phyloP scores from a whole-genome alignment of 2,888 invertebrate genomes.

The Cremastinae sp. region DNA sequence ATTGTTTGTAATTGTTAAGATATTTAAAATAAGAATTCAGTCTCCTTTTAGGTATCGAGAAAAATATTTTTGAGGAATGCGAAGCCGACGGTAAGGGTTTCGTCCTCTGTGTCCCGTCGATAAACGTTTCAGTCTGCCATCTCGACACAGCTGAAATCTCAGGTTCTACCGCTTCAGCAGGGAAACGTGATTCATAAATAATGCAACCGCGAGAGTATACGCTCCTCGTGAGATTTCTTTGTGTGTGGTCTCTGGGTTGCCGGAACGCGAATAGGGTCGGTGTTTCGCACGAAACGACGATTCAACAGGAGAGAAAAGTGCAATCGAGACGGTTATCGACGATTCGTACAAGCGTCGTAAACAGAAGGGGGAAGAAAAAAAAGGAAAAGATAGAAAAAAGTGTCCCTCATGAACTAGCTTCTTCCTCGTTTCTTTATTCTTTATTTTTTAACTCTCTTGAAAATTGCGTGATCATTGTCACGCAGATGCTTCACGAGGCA shows the following conservation, averaged over 20 bases:
- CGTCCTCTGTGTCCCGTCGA: slow-evolving; percentile 66
- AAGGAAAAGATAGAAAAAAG: slow-evolving; percentile 5
- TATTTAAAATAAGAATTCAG: too few species aligned
- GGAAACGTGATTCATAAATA: slow-evolving; percentile 74
- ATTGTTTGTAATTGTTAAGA: not conserved
- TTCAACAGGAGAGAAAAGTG: slow-evolving; percentile 49
- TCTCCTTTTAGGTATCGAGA: not conserved
- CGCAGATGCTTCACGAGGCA: slow-evolving; percentile 49
- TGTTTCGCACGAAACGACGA: slow-evolving; percentile 57
- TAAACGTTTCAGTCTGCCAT: slow-evolving; percentile 69
- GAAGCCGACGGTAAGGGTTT: slow-evolving; percentile 67
- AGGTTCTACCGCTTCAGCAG: slow-evolving; percentile 68
- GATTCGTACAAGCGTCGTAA: slow-evolving; percentile 43
- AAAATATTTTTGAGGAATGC: slow-evolving; percentile 14
- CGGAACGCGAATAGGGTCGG: slow-evolving; percentile 40
- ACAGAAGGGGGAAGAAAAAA: slow-evolving; percentile 22
- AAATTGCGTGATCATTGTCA: slow-evolving; percentile 13
- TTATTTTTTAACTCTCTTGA: slow-evolving; percentile 6
- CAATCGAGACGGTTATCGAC: slow-evolving; percentile 53
- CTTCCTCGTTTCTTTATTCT: too few species aligned
- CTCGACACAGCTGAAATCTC: slow-evolving; percentile 72
- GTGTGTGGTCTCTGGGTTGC: slow-evolving; percentile 33
- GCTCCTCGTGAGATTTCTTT: slow-evolving; percentile 31
- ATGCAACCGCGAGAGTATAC: slow-evolving; percentile 64
- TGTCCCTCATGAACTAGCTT: slow-evolving; percentile 6